Conservation (phyloP, 2,797 vertebrate genomes). For the Sebastes matsubarae region DNA sequence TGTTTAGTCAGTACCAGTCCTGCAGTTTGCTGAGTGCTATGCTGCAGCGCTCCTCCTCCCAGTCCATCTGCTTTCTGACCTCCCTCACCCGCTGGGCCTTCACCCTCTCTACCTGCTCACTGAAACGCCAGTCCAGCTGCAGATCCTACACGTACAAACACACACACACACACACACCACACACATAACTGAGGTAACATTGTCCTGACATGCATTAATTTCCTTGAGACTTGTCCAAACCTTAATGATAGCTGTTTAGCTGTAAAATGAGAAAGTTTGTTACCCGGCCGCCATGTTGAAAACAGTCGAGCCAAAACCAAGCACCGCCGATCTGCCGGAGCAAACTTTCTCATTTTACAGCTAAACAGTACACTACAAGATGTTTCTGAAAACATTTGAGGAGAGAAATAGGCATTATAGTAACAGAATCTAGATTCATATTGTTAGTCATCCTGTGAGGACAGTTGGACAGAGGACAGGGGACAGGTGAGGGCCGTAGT, state of each 20-base stretch:
- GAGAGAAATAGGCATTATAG: too few relatives aligned
- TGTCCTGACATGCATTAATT: neutral
- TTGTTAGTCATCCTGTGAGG: neutral
- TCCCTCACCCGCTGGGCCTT: slow-evolving; percentile 78
- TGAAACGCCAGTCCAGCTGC: slow-evolving; percentile 83
- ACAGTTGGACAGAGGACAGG: neutral
- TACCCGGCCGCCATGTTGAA: too few relatives aligned
- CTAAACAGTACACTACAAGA: too few relatives aligned
- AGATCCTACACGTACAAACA: slow-evolving; percentile 83
- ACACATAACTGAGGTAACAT: neutral
- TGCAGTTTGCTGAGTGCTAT: slow-evolving; percentile 86
- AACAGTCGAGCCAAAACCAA: too few relatives aligned
- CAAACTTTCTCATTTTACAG: too few relatives aligned
- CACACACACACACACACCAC: neutral
- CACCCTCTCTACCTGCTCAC: slow-evolving; percentile 79
- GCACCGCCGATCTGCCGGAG: too few relatives aligned
- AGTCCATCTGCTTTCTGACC: slow-evolving; percentile 85
- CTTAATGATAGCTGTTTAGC: neutral
- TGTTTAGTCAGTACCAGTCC: slow-evolving; percentile 73
- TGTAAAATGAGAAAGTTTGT: too few relatives aligned
- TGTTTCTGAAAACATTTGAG: too few relatives aligned
- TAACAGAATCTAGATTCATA: too few relatives aligned
- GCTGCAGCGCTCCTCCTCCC: slow-evolving; percentile 86
- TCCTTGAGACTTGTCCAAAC: neutral
- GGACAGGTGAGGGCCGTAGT: neutral